A percentile compares a stretch with the other conserved stretches of the same genome.
Conservation (phyloP, 2,113 vertebrate species). For the Nannobrachium achirus region DNA sequence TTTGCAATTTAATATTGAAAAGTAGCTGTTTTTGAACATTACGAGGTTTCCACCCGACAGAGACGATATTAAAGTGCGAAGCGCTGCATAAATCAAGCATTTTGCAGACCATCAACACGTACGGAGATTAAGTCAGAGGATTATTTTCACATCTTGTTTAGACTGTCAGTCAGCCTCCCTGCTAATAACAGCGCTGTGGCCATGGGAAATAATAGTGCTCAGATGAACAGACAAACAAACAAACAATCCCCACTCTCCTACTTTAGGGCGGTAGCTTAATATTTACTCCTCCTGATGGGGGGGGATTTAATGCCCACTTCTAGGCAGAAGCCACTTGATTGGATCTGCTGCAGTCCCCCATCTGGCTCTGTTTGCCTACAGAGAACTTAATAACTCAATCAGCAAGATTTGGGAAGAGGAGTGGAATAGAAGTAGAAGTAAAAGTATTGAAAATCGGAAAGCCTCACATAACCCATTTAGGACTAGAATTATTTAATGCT, state of each 20-base stretch:
- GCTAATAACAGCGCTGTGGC: constrained; percentile 37
- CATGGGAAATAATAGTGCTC: constrained; percentile 20
- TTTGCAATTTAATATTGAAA: too few relatives aligned
- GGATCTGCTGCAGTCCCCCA: constrained; percentile 18
- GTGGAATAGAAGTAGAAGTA: too few relatives aligned
- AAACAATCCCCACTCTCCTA: background rate
- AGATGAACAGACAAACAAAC: constrained; percentile 20
- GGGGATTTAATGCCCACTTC: constrained; percentile 15
- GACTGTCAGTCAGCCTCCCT: constrained; percentile 37
- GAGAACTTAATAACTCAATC: constrained; percentile 1
- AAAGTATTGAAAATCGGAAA: too few relatives aligned
- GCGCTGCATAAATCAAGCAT: constrained; percentile 41
- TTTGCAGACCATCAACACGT: constrained; percentile 38
- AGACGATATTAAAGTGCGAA: constrained; percentile 42
- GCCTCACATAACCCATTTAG: too few relatives aligned
- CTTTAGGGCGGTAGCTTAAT: background rate
- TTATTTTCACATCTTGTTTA: constrained; percentile 51
- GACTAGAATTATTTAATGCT: too few relatives aligned
- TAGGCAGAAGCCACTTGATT: constrained; percentile 3
- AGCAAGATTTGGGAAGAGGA: too few relatives aligned
- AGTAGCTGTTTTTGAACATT: too few relatives aligned
- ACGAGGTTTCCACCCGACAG: too few relatives aligned
- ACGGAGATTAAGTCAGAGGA: constrained; percentile 39
- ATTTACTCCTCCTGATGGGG: constrained; percentile 25
- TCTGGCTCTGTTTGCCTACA: constrained; percentile 2